Base-by-base conservation (phyloP, 1,140 invertebrate genomes). In the Achroia grisella region DNA sequence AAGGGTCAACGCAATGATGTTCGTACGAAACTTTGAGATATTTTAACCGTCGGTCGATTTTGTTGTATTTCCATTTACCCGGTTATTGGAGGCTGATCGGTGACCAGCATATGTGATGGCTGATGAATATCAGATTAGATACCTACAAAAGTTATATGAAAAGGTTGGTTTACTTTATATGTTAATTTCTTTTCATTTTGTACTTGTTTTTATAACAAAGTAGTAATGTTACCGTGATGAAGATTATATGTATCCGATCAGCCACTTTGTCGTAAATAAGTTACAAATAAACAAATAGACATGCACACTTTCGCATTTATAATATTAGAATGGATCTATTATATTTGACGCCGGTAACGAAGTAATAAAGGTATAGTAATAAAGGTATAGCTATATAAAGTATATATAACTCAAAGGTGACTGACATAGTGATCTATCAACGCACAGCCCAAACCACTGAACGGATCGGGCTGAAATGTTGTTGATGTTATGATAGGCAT, bases 61-160 rank as follows among this genome's bases (percentile, higher is more conserved):
- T 35, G 12, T 35, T 35, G 33, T 14, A 35, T 14, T 15, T 35
- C n/a, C 33, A 12, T 35, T 15, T 35, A 35, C 33, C 33, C 33
- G 6, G 13, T 35, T 35, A 35, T 35, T 35, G 33, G 33, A n/a
- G 33, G 33, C 12, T 35, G 33, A 35, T 35, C 33, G 33, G 13
- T 9, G 10, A 35, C 33, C 1, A 14, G 17, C 12, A 35, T n/a
- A n/a, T 35, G 17, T 35, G 33, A 35, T 9, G 13, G 33, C 17
- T 35, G 33, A 35, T 35, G 33, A 35, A 35, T 35, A 35, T 14
- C 13, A 35, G 33, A 35, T 35, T 33, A 33, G 32, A 33, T 33
- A 33, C 10, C 28, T 29, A 29, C 28, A 29, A 29, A n/a, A 6
- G 28, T 6, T 6, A 29, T 29, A 29, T 6, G 10, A 29, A 29